Conservation (phyloP, 30 jellyfish, hydroid and myxozoan species). For the Turritopsis rubra region DNA sequence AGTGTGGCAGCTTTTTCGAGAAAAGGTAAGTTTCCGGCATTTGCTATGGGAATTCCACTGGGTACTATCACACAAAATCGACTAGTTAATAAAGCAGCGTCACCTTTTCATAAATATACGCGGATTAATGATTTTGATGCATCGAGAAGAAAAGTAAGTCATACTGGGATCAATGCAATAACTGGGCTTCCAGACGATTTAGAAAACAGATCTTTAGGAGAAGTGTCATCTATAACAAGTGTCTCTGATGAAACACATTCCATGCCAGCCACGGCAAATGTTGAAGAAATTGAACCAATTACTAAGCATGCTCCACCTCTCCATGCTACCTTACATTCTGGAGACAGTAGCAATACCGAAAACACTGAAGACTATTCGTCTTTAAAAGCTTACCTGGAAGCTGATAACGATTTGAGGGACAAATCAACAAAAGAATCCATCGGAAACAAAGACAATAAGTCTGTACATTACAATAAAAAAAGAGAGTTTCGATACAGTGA, state of each 20-base stretch:
- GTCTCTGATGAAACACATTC: background rate
- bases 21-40: conserved; percentile 5
- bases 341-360: background rate
- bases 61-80: background rate
- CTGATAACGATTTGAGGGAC: conserved; percentile 57
- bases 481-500: background rate
- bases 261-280: conserved; percentile 13
- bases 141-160: background rate
- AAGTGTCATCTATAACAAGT: conserved; percentile 23
- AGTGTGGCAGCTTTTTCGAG: conserved; percentile 15
- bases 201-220: conserved; percentile 34
- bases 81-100: background rate
- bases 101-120: background rate
- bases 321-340: background rate
- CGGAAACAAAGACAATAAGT: conserved; percentile 7
- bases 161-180: conserved; percentile 19
- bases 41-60: background rate
- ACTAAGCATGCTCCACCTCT: background rate
- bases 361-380: conserved; percentile 40
- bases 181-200: conserved; percentile 40
- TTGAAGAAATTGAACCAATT: background rate
- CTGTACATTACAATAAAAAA: background rate
- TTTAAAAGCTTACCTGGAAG: conserved; percentile 82
- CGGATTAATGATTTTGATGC: background rate
- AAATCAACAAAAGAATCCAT: conserved; percentile 44